Percentiles rank a stretch among this genome's conserved stretches.
Conservation (phyloP, 2,888 invertebrate species). For the Pristionchus entomophagus region DNA sequence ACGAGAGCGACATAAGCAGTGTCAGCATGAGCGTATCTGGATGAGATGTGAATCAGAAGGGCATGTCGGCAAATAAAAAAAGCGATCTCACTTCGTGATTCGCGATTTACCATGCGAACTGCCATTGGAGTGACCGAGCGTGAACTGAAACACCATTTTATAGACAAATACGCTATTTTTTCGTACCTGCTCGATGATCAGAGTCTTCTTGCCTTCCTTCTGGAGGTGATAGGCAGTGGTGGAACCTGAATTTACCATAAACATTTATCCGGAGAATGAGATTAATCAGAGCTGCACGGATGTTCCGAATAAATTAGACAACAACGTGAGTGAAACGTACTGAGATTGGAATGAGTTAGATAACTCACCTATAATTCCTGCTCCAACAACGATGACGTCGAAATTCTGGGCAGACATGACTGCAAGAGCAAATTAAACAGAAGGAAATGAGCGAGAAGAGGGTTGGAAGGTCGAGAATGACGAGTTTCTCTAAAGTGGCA, state of each 20-base stretch:
- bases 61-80: neutral
- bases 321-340: no score
- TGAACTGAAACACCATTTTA: neutral
- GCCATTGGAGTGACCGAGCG: conserved; percentile 35
- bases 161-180: no score
- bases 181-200: conserved; percentile 73
- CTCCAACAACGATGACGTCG: conserved; percentile 30
- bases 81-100: neutral
- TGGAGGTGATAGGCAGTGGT: conserved; percentile 69
- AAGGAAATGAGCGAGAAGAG: neutral
- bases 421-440: neutral
- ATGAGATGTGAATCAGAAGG: neutral
- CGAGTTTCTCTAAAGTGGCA: no score
- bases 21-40: conserved; percentile 32
- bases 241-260: neutral
- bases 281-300: no score
- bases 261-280: no score
- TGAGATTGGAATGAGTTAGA: neutral
- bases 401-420: neutral
- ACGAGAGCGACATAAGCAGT: conserved; percentile 25
- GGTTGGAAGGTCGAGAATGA: neutral
- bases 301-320: no score
- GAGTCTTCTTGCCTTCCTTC: conserved; percentile 66
- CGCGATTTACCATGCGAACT: conserved; percentile 46
- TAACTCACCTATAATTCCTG: conserved; percentile 29